A percentile compares a stretch with the other conserved stretches of the same genome.
Evolutionary conservation across 1,140 invertebrate species (phyloP).

Genomic region (Xylocopa sonorina): DNA sequence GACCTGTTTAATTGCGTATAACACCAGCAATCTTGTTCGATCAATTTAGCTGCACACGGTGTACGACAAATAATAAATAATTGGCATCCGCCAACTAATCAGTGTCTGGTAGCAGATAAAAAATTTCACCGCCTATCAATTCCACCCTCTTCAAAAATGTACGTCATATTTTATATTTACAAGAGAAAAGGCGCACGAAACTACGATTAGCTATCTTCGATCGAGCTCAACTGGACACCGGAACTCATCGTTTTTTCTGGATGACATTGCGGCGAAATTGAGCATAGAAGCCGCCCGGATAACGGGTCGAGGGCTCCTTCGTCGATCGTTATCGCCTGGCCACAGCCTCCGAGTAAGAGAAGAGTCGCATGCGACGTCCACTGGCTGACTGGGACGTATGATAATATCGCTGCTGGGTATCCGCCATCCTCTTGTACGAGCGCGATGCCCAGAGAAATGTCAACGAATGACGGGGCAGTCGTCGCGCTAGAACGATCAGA

Average conservation of each 20-base stretch:
- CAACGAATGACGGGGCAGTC: conserved; percentile 37
- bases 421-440: conserved; percentile 34
- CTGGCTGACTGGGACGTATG: conserved; percentile 22
- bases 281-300: neutral
- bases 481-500: neutral
- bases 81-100: too few relatives aligned
- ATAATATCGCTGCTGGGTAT: conserved; percentile 40
- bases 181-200: too few relatives aligned
- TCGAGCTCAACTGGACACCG: too few relatives aligned
- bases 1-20: conserved; percentile 3
- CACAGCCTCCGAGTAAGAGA: conserved; percentile 16
- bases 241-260: too few relatives aligned
- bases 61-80: too few relatives aligned
- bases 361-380: neutral
- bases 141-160: neutral
- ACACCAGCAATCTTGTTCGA: neutral
- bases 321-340: conserved; percentile 18
- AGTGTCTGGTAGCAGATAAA: neutral
- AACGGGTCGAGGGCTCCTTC: neutral
- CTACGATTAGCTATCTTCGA: too few relatives aligned
- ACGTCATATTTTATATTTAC: too few relatives aligned
- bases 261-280: neutral
- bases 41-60: too few relatives aligned
- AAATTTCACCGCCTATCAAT: neutral
- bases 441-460: conserved; percentile 35